Evolutionary conservation across 1,140 invertebrate genomes (phyloP), one percentile per base, ranked within the genome.

Genomic region (Acromyrmex echinatior): DNA sequence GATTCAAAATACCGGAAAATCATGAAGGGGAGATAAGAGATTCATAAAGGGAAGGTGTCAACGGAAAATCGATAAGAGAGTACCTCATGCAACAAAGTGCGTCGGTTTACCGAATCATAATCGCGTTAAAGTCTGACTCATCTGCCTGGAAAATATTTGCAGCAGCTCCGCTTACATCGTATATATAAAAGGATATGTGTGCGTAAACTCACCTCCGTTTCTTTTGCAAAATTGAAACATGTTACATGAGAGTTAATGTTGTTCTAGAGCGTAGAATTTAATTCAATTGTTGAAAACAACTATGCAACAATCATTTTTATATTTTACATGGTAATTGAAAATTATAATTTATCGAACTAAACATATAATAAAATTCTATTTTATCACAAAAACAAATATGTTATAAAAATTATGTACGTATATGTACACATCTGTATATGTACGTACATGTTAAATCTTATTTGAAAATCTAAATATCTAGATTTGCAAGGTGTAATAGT

Each of bases 91-190:
- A 86, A 79, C 84, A 66, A 80, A 68, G 31, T 65, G 49, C 31
- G 74, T 80, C 51, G 74, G 28, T 88, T 78, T 85, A 85, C 35
- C 35, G 79, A 78, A 88, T 88, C 7, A 66, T 74, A 89, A 89
- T 86, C 62, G 56, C 39, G 58, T 89, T 88, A 89, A 68, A 70
- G 51, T 60, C 58, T 66, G 45, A 56, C 35, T 66, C 62, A 73
- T 77, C 28, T 25, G 21, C 12, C 56, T 35, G 10, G 49, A 79
- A 89, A 88, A 89, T 88, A 89, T 88, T 89, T 89, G 31, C 63
- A 31, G 39, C 45, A 28, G 25, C 6, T 71, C 25, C 16, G 66
- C n/a, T 51, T 70, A 53, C 2, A 76, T 7, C 5, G 39, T 1
- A 25, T 25, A 25, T 25, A 25, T 63, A 74, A 21, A 84, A 39